Percentiles rank a stretch among this genome's conserved stretches.
Conservation (phyloP, 2,888 invertebrate genomes). For the Sphaerophoria rueppellii region DNA sequence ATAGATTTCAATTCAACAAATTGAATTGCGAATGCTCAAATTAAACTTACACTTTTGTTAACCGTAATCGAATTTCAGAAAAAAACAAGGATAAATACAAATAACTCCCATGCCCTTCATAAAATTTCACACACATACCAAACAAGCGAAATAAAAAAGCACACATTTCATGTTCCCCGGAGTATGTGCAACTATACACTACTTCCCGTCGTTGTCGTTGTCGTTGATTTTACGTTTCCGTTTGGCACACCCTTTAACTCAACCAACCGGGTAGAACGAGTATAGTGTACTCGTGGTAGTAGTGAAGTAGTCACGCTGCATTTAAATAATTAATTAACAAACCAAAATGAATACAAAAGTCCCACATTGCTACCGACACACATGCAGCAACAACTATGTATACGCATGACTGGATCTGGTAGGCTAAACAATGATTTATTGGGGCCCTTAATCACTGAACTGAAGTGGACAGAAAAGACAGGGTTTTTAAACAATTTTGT, state of each 20-base stretch:
- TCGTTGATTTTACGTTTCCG: conserved; percentile 52
- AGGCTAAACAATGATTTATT: too few species aligned
- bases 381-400: conserved; percentile 28
- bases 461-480: too few species aligned
- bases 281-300: conserved; percentile 14
- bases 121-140: neutral
- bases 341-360: conserved; percentile 64
- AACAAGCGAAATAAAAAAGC: neutral
- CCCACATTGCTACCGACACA: conserved; percentile 35
- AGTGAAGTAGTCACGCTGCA: conserved; percentile 44
- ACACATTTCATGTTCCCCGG: conserved; percentile 42
- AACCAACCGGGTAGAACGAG: neutral
- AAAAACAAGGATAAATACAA: neutral
- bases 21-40: neutral
- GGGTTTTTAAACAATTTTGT: too few species aligned
- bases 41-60: neutral
- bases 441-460: too few species aligned
- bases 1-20: too few species aligned
- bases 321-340: conserved; percentile 69
- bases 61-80: neutral
- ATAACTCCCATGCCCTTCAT: neutral
- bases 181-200: conserved; percentile 55
- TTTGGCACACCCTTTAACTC: conserved; percentile 57
- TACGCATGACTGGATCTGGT: too few species aligned
- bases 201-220: conserved; percentile 57